Base-by-base conservation (phyloP, 2,888 invertebrate genomes). In the Nephrotoma flavescens region DNA sequence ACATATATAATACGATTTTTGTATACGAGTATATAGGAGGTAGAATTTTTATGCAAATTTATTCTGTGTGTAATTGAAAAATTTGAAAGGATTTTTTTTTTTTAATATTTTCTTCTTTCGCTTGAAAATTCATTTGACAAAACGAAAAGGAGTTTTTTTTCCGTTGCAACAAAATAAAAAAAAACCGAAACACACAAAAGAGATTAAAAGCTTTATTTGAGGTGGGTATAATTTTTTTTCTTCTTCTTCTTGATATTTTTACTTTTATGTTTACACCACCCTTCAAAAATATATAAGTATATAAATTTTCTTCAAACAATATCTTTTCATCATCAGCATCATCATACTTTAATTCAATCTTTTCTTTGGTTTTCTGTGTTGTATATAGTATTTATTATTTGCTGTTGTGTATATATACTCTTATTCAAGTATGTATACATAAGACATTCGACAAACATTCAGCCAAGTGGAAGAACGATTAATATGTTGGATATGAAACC, bases 31-130 rank as follows among this genome's bases (percentile, higher is more conserved):
- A 15, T 19, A 42, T 41, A 85, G 42, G 42, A 85, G 41, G 42
- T 41, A 85, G n/a, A 85, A 85, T 44, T 44, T 42, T 85, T 85
- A 85, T 85, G 85, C 85, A 85, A 85, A 85, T 85, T 44, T 85
- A 85, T 85, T 42, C 85, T 85, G 85, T 44, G 44, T 44, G 85
- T 85, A 85, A 85, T 85, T 85, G 85, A 85, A 85, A 85, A 85
- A 19, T 85, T 85, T 85, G 85, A 85, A 85, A 85, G 85, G 85
- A 85, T 85, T 85, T 85, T 85, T 85, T 85, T 85, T 42, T 85
- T 41, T 41, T 83, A 41, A 12, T 6, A 41, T 83, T 83, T 83
- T 83, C 42, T 85, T 52, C 9, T 31, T 19, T 31, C 71, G 71
- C 11, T 71, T 71, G 9, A 5, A 71, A 71, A 71, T 71, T 71